A percentile compares a stretch with the other conserved stretches of the same genome.
These are phyloP conservation scores for Xyrauchen texanus DNA, from an alignment of 2,113 vertebrate species.

Conservation along the genomic window DNA sequence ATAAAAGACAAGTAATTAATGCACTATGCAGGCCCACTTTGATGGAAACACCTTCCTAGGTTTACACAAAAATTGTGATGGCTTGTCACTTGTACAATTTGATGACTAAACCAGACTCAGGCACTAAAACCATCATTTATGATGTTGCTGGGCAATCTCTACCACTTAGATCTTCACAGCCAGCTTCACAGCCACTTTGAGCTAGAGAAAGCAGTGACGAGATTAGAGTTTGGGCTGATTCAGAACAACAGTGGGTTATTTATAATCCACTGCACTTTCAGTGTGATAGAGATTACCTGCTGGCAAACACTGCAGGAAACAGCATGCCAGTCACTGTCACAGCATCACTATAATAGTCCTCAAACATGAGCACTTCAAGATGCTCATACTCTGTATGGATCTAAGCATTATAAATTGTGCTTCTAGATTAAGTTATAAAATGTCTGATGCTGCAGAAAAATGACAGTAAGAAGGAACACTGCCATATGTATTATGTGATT, in stretches of 20 bases:
- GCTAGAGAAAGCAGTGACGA: constrained; percentile 20
- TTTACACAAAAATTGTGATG: too few relatives aligned
- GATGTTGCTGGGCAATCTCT: constrained; percentile 20
- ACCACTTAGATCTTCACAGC: constrained; percentile 12
- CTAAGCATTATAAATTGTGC: background rate
- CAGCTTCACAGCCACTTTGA: constrained; percentile 26
- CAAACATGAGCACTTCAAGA: background rate
- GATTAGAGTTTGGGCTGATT: constrained; percentile 27
- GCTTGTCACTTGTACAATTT: too few relatives aligned
- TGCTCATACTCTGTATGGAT: background rate
- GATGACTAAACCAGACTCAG: background rate
- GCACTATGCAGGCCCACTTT: too few relatives aligned
- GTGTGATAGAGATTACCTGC: constrained; percentile 30
- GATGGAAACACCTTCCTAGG: too few relatives aligned
- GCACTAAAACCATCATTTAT: constrained; percentile 1
- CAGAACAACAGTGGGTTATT: constrained; percentile 12
- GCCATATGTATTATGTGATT: background rate
- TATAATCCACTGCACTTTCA: constrained; percentile 35
- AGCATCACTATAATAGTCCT: constrained; percentile 14
- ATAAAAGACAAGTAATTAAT: too few relatives aligned
- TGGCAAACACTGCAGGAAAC: constrained; percentile 27
- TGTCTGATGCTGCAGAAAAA: background rate
- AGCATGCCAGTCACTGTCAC: constrained; percentile 23
- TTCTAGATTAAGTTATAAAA: background rate
- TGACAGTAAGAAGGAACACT: background rate